These are phyloP conservation scores for Peromyscus aztecus DNA, from an alignment of 2,797 vertebrate genomes.

Conservation along the genomic window DNA sequence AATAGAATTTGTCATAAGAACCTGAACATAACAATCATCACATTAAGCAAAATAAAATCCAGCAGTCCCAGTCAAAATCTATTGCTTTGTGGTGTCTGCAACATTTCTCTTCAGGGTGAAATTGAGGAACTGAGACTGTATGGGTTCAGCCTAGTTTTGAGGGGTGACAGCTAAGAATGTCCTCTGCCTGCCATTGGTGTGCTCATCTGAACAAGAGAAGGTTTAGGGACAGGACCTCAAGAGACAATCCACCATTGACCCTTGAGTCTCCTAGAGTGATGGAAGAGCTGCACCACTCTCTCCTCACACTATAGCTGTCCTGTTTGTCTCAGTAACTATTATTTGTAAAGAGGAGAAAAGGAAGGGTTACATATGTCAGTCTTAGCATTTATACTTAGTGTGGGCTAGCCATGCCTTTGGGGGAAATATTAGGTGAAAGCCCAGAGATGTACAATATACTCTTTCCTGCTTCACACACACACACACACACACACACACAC, in stretches of 20 bases:
- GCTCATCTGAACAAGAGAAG: neutral
- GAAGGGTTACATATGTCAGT: too few species aligned
- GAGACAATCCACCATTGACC: too few species aligned
- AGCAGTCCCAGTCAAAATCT: neutral
- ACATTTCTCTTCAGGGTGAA: neutral
- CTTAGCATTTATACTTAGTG: too few species aligned
- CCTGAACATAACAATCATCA: neutral
- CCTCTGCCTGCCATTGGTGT: neutral
- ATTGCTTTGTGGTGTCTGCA: neutral
- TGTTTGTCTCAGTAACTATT: neutral
- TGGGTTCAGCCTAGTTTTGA: neutral
- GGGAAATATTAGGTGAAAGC: too few species aligned
- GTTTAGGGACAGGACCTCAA: neutral
- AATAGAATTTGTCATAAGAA: neutral
- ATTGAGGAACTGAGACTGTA: neutral
- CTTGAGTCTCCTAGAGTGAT: neutral
- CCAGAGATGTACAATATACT: too few species aligned
- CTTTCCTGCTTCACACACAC: too few species aligned
- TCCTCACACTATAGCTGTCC: neutral
- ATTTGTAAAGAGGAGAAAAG: too few species aligned
- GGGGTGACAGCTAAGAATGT: neutral
- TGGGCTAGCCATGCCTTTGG: too few species aligned
- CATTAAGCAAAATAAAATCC: neutral
- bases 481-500: too few species aligned
- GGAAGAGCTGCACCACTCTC: neutral